These are phyloP conservation scores for Neoseiulus cucumeris DNA, from an alignment of 1,140 invertebrate genomes.

Conservation along the genomic window DNA sequence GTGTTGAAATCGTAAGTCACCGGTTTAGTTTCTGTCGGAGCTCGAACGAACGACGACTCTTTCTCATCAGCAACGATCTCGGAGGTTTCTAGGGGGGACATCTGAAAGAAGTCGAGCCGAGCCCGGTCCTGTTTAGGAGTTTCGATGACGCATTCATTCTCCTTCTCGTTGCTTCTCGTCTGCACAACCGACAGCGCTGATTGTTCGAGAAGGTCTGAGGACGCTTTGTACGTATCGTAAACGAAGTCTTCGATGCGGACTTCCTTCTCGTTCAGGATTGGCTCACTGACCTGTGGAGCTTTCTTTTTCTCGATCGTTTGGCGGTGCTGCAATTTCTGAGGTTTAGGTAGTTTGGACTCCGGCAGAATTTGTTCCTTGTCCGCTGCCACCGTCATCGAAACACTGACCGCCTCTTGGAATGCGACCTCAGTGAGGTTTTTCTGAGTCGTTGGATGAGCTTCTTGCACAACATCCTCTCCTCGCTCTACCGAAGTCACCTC, in stretches of 20 bases:
- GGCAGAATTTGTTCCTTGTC: neutral
- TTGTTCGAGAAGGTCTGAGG: neutral
- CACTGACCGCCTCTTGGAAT: neutral
- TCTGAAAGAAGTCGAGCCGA: neutral
- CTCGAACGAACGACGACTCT: neutral
- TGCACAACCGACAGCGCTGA: neutral
- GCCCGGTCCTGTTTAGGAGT: neutral
- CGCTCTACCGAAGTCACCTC: neutral
- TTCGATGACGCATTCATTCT: neutral
- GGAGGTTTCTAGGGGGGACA: neutral
- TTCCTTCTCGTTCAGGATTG: neutral
- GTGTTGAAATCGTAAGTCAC: neutral
- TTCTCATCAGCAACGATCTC: constrained; percentile 11
- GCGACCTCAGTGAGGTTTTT: neutral
- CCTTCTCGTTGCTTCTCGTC: neutral
- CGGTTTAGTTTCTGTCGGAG: neutral
- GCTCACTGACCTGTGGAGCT: neutral
- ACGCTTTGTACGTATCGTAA: constrained; percentile 1
- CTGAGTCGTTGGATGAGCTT: neutral
- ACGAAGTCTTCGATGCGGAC: neutral
- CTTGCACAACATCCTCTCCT: neutral
- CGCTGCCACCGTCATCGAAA: neutral
- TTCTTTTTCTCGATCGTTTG: neutral
- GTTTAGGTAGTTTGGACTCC: neutral
- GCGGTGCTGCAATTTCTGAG: neutral